Conservation (phyloP, 2,113 vertebrate species). For the Menidia beryllina region DNA sequence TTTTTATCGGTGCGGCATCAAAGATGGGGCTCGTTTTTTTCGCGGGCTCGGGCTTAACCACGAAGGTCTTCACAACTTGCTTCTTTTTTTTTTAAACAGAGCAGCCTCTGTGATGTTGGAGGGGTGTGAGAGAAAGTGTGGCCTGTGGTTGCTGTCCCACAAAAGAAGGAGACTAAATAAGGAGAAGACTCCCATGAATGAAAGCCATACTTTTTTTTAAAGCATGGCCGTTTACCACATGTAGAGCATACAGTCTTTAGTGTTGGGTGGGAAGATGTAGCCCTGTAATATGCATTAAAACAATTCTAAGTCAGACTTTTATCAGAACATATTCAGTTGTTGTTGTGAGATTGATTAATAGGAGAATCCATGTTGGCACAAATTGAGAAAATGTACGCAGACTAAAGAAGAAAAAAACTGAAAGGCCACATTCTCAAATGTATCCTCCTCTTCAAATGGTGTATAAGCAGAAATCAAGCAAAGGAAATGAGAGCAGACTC, state of each 20-base stretch:
- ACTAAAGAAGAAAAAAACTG: background rate
- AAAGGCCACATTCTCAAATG: slow-evolving; percentile 17
- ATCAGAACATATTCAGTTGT: background rate
- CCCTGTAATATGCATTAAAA: background rate
- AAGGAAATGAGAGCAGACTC: background rate
- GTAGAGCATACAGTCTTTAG: slow-evolving; percentile 2
- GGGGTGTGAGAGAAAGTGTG: slow-evolving; percentile 42
- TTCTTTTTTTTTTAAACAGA: slow-evolving; percentile 9
- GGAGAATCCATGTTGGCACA: background rate
- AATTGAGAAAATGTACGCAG: background rate
- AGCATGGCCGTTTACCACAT: slow-evolving; percentile 20
- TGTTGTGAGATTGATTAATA: background rate
- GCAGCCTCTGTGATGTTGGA: slow-evolving; percentile 43
- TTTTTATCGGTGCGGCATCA: slow-evolving; percentile 53
- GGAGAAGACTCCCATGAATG: slow-evolving; percentile 31
- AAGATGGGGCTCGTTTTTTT: slow-evolving; percentile 34
- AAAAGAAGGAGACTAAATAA: slow-evolving; percentile 48
- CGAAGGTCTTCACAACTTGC: slow-evolving; percentile 19
- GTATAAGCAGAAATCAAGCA: background rate
- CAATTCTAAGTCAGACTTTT: background rate
- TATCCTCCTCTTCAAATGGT: slow-evolving; percentile 1
- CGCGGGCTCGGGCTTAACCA: slow-evolving; percentile 27
- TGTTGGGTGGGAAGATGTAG: slow-evolving; percentile 9
- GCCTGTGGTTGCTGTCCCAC: slow-evolving; percentile 59
- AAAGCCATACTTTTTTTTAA: slow-evolving; percentile 16